A percentile compares a stretch with the other conserved stretches of the same genome.
These are phyloP conservation scores for Paracentrotus lividus DNA, from an alignment of 53 echinoderm and acorn worm genomes.

Conservation along the genomic window DNA sequence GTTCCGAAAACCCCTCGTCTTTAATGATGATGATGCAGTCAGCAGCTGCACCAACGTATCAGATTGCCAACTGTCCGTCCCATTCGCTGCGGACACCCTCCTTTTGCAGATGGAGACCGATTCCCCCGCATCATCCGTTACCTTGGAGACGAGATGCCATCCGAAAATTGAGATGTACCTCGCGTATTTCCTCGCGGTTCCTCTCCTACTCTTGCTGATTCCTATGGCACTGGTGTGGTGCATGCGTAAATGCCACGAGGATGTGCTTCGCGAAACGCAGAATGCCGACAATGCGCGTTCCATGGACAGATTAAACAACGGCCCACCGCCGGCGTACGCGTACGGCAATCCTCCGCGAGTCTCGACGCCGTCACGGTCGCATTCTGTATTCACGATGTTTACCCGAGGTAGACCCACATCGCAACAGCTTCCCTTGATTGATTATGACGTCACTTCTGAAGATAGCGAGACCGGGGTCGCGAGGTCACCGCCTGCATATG, in stretches of 20 bases:
- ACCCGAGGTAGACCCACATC: background rate
- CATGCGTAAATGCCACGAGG: background rate
- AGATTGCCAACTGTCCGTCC: background rate
- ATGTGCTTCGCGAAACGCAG: constrained; percentile 8
- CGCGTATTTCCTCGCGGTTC: constrained; percentile 41
- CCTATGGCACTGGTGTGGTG: background rate
- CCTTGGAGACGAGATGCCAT: constrained; percentile 36
- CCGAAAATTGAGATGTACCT: constrained; percentile 63
- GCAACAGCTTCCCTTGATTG: constrained; percentile 21
- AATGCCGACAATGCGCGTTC: constrained; percentile 58
- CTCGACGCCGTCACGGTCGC: background rate
- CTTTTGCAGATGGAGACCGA: constrained; percentile 5
- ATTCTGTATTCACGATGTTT: background rate
- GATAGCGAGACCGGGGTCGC: constrained; percentile 1
- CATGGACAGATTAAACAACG: background rate
- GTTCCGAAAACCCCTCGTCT: background rate
- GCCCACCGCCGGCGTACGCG: background rate
- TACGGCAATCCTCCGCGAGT: background rate
- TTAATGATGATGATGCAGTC: background rate
- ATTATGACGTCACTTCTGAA: constrained; percentile 1
- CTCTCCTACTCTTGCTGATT: constrained; percentile 5
- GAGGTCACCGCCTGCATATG: constrained; percentile 9
- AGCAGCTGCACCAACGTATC: background rate
- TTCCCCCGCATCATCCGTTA: constrained; percentile 17
- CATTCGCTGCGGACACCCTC: background rate